Evolutionary conservation across 2,797 vertebrate genomes (phyloP), one percentile per base, ranked within the genome.

Genomic region (Fringilla coelebs): DNA sequence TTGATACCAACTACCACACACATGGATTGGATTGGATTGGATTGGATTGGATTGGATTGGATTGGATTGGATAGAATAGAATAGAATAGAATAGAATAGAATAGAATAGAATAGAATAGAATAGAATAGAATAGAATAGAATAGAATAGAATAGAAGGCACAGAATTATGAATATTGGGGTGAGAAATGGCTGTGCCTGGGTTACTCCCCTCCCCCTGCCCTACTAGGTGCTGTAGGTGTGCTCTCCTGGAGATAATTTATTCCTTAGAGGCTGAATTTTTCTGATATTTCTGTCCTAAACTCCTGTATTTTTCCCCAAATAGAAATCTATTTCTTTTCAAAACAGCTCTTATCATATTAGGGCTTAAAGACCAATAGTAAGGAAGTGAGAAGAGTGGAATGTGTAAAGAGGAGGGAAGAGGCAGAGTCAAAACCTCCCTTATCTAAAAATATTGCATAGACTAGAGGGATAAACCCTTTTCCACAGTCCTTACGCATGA

Each of bases 351-450:
- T 13, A 6, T 9, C 2, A 3, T 40, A 36, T 29, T 21, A 65
- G 28, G 36, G 32, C 13, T 73, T 49, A 38, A 83, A 58, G 40
- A 25, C 7, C 9, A 3, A 2, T 3, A 18, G 4, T 21, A 58
- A 34, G 10, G 40, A n/a, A 40, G 24, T 0, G 0, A 11, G 7
- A 28, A 10, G 34, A 28, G 29, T 1, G 0, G 11, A 16, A 19
- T 8, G 4, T 4, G 9, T 20, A 16, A 77, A 58, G 32, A 15
- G 25, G 21, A 36, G 18, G 9, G 20, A 60, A 77, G 38, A 49
- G 29, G 40, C 34, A 68, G 26, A 61, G 66, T 13, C 41, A n/a
- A 12, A 22, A 3, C 10, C 25, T 32, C 28, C 5, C 3, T 0
- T 13, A 5, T 3, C 16, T 49, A 54, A 84, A 46, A 46, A 65